Conservation (phyloP, 2,797 vertebrate genomes). For the Gadopsis marmoratus region DNA sequence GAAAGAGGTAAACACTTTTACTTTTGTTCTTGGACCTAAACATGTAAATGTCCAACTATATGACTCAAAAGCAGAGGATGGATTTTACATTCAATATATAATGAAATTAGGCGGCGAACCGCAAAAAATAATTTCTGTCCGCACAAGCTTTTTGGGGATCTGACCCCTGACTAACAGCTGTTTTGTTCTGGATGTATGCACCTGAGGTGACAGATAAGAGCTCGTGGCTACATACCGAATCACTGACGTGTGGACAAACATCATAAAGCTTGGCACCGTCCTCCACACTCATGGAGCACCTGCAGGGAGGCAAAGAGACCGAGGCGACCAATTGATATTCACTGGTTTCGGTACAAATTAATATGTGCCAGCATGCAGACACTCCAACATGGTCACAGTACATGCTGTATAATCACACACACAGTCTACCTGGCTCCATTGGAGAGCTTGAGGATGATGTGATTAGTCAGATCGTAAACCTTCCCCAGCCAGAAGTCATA, state of each 20-base stretch:
- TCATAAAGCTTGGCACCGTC: conserved; percentile 98
- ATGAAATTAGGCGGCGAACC: neutral
- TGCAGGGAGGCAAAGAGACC: conserved; percentile 65
- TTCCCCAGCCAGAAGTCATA: conserved; percentile 99
- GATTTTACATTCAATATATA: neutral
- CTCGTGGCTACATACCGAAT: conserved; percentile 87
- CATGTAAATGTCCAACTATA: neutral
- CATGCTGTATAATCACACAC: neutral
- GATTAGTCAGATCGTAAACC: conserved; percentile 97
- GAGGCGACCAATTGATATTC: neutral
- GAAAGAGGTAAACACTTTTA: neutral
- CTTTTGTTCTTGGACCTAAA: neutral
- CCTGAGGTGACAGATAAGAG: conserved; percentile 21
- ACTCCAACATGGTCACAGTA: conserved; percentile 18
- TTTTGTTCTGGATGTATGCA: neutral
- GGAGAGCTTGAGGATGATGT: conserved; percentile 97
- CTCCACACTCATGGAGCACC: conserved; percentile 98
- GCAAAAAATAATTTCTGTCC: neutral
- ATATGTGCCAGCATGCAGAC: conserved; percentile 10
- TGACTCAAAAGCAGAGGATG: neutral
- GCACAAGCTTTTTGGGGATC: neutral
- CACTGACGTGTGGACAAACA: conserved; percentile 95
- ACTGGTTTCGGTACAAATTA: conserved; percentile 33
- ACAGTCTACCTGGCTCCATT: conserved; percentile 93
- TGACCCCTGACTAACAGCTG: conserved; percentile 17